Evolutionary conservation across 2,797 vertebrate species (phyloP).

Genomic region (Tiaroga cobitis): DNA sequence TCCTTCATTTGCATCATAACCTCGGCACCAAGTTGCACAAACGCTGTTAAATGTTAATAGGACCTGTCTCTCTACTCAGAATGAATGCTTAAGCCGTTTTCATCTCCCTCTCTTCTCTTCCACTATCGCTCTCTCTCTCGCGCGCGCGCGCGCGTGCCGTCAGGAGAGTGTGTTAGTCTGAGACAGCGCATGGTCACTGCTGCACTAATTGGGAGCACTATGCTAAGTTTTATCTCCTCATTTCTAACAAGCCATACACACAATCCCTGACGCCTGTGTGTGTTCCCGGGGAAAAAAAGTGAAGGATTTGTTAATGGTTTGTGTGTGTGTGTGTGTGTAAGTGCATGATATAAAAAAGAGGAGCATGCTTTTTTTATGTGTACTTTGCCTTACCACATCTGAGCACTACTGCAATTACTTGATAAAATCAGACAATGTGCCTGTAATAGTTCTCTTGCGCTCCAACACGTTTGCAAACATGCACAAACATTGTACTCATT

Average conservation of each 20-base stretch:
- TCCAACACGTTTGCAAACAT: conserved; percentile 28
- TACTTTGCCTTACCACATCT: conserved; percentile 20
- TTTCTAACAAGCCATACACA: conserved; percentile 98
- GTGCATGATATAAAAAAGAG: conserved; percentile 38
- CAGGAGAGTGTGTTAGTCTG: conserved; percentile 92
- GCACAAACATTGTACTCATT: background rate
- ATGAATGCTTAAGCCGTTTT: conserved; percentile 99
- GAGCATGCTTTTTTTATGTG: conserved; percentile 38
- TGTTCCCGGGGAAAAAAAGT: conserved; percentile 39
- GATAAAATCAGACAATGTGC: conserved; percentile 30
- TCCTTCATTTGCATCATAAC: conserved; percentile 99
- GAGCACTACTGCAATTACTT: conserved; percentile 30
- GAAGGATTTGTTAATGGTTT: conserved; percentile 52
- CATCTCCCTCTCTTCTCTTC: conserved; percentile 75
- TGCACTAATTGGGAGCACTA: conserved; percentile 99
- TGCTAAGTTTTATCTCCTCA: conserved; percentile 99
- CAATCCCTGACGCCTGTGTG: conserved; percentile 72
- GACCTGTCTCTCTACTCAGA: conserved; percentile 99
- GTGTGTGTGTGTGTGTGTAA: conserved; percentile 35
- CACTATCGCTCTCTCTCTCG: conserved; percentile 45
- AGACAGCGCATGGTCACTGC: conserved; percentile 95
- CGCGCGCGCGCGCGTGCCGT: conserved; percentile 80
- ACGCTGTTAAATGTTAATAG: conserved; percentile 99
- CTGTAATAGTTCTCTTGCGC: background rate
- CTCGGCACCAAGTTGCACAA: conserved; percentile 99